Evolutionary conservation across 2,797 vertebrate species (phyloP).

Genomic region (Zalophus californianus): DNA sequence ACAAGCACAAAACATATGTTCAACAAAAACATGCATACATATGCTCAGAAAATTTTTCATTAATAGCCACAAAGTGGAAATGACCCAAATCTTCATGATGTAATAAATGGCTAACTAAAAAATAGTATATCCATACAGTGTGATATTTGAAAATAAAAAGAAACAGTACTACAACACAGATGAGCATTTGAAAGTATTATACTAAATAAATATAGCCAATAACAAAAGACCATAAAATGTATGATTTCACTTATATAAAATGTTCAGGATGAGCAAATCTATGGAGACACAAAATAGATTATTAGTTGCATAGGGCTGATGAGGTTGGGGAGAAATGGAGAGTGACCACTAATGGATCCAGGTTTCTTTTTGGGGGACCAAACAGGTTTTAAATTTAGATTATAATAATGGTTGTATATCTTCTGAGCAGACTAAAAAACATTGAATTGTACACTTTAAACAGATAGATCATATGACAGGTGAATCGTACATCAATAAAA

Average conservation of each 20-base stretch:
- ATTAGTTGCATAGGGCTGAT: not conserved
- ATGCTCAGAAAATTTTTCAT: not conserved
- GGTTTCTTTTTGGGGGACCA: not conserved
- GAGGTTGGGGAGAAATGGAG: not conserved
- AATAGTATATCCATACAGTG: not conserved
- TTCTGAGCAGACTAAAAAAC: not conserved
- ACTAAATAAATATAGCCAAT: not conserved
- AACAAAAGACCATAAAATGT: not conserved
- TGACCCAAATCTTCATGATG: not conserved
- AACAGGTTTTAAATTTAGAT: not conserved
- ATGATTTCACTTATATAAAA: not conserved
- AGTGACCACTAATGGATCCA: not conserved
- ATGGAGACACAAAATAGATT: not conserved
- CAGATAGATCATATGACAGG: not conserved
- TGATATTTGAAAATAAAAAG: not conserved
- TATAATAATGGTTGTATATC: not conserved
- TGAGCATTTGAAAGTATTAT: not conserved
- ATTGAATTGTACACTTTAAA: not conserved
- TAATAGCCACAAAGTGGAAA: not conserved
- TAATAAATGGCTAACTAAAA: not conserved
- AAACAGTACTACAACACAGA: not conserved
- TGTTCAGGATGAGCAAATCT: not conserved
- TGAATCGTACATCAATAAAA: not conserved
- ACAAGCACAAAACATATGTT: not conserved
- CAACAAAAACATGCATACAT: not conserved